These are phyloP conservation scores for Chromis chromis DNA, from an alignment of 2,797 vertebrate genomes.

Conservation along the genomic window DNA sequence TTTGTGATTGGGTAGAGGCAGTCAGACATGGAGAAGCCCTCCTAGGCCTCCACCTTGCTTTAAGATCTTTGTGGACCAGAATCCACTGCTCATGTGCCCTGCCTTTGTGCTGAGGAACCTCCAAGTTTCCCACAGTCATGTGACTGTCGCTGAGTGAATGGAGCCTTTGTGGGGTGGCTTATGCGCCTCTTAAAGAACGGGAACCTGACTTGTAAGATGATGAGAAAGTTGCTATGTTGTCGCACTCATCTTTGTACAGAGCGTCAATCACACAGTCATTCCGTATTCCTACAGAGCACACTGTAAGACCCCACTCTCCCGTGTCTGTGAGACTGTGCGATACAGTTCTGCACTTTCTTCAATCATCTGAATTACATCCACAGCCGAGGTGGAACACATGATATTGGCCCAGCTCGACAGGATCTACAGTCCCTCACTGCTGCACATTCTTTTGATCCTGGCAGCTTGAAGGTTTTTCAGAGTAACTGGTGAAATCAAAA, in stretches of 20 bases:
- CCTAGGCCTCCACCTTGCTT: constrained; percentile 27
- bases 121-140: constrained; percentile 79
- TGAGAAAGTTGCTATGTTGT: constrained; percentile 49
- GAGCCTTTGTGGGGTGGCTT: constrained; percentile 73
- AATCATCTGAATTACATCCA: constrained; percentile 4
- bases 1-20: constrained; percentile 28
- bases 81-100: constrained; percentile 28
- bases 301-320: not conserved
- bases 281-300: not conserved
- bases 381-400: not conserved
- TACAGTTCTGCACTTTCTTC: constrained; percentile 8
- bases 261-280: constrained; percentile 36
- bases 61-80: constrained; percentile 43
- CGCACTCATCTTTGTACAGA: constrained; percentile 43
- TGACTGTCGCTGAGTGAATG: constrained; percentile 73
- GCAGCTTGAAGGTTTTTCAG: constrained; percentile 30
- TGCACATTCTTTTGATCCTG: constrained; percentile 19
- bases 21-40: constrained; percentile 24
- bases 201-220: constrained; percentile 68
- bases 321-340: constrained; percentile 3
- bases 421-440: not conserved
- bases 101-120: constrained; percentile 50
- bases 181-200: constrained; percentile 54
- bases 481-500: constrained; percentile 29
- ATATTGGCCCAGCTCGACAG: constrained; percentile 1